A percentile compares a stretch with the other conserved stretches of the same genome.
Evolutionary conservation across 2,797 vertebrate species (phyloP).

Genomic region (Anisognathus igniventris): DNA sequence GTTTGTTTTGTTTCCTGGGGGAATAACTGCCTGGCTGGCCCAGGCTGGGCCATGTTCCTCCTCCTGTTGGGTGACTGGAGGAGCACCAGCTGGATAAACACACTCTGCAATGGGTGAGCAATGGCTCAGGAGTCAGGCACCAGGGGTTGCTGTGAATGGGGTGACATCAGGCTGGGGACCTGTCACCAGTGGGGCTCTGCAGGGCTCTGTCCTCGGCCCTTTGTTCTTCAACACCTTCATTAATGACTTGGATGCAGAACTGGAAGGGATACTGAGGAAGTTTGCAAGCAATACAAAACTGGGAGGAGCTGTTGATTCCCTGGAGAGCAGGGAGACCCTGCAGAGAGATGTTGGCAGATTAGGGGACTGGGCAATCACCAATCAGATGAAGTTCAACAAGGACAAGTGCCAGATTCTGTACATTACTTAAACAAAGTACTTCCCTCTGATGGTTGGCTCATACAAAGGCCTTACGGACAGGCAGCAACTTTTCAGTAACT

Average conservation of each 20-base stretch:
- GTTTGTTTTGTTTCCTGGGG: not conserved
- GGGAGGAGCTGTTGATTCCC: not conserved
- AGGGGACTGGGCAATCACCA: not conserved
- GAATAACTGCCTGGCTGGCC: not conserved
- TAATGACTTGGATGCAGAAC: not conserved
- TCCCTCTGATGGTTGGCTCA: not conserved
- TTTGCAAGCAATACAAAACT: not conserved
- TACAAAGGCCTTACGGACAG: not conserved
- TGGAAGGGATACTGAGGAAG: not conserved
- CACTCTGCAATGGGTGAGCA: not conserved
- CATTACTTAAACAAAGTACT: not conserved
- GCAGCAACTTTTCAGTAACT: not conserved
- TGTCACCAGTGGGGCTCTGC: not conserved
- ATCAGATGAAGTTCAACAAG: not conserved
- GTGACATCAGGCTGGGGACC: not conserved
- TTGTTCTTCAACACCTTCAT: not conserved
- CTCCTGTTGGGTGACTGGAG: rapidly evolving
- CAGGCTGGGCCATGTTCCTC: not conserved
- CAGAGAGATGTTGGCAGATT: no score
- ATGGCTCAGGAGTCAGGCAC: not conserved
- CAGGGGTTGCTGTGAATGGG: not conserved
- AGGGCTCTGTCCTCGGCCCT: not conserved
- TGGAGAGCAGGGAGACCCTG: not conserved
- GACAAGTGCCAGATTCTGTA: not conserved
- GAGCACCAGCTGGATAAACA: not conserved